Base-by-base conservation (phyloP, 2,888 invertebrate species). In the Apamea monoglypha region DNA sequence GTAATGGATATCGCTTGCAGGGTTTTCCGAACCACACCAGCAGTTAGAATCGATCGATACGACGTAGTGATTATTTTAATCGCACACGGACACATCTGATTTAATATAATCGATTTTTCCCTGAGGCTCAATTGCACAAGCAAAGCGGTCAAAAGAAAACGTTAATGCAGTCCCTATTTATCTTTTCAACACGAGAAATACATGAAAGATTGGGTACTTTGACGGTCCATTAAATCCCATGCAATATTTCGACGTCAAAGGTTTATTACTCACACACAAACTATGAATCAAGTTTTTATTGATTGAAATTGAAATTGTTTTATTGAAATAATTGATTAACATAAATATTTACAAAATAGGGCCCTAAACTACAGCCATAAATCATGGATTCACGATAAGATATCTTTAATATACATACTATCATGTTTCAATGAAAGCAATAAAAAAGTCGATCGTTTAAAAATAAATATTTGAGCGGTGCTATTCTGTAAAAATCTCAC, bases 31-130 rank as follows among this genome's bases (percentile, higher is more conserved):
- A 61, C 64, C 67, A 61, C 53, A 44, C 53, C 21, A 56, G 32
- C 53, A 76, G 40, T 75, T 63, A 47, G 6, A 76, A 74, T 82
- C 73, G 64, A 74, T 67, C 40, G 71, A 59, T 61, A 61, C n/a
- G 36, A 18, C 68, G 1, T 59, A 76, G 63, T 56, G 40, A 83
- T 83, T 86, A 86, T 76, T 83, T 83, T 85, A 83, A 86, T 77
- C 50, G 47, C 68, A 56, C 16, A 32, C 14, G 40, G 50, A 53
- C 18, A 21, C 16, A 29, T 61, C 75, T 73, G 59, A 86, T 86
- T 78, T 67, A 75, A 25, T 72, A 66, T 14, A 21, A 72, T 75
- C 29, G 53, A 72, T 75, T 73, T 83, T 75, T 66, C 66, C 74
- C 63, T 53, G 32, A 78, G 72, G 83, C 73, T 3, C 25, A 68